Base-by-base conservation (phyloP, 2,113 vertebrate species). In the Eolophus roseicapilla region DNA sequence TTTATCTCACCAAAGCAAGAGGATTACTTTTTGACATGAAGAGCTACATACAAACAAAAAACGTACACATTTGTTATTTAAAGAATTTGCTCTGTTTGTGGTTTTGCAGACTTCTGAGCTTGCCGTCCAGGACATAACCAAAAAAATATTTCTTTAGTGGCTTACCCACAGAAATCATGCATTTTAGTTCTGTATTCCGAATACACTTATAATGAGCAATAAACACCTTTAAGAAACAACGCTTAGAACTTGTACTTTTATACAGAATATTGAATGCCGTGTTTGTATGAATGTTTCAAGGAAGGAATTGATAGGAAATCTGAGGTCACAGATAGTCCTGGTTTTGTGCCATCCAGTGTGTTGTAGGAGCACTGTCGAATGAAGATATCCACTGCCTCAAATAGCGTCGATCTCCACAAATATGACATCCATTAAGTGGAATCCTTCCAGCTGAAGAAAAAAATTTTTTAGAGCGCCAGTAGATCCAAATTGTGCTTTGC, bases 61-160 rank as follows among this genome's bases (percentile, higher is more conserved):
- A 41, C 18, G 57, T 55, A 88, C 69, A 84, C 18, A 60, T 86
- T 93, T 91, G 6, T 90, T 78, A 81, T 83, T 81, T 83, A 75
- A 94, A 68, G 82, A 86, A 86, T 95, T 94, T 81, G 17, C n/a
- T 92, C 79, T 75, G 18, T 33, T 86, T 92, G 85, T 82, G n/a
- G 25, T 83, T 96, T 94, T 94, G 33, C 39, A 78, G 50, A 67
- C 59, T 94, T 90, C 43, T 64, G 63, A 75, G 28, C 67, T 83
- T 71, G 57, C 18, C 20, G 17, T 93, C 35, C 57, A 64, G 31
- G 55, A 57, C 11, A 20, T 78, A 78, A 70, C 21, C 2, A 7
- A 65, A 86, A 90, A 76, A 80, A 24, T 3, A 50, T 75, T 89
- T 93, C 14, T 92, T 78, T 74, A 68, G 35, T 43, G 50, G 21